A percentile compares a stretch with the other conserved stretches of the same genome.
These are phyloP conservation scores for Lepidothrix coronata DNA, from an alignment of 2,113 vertebrate genomes.

Conservation along the genomic window DNA sequence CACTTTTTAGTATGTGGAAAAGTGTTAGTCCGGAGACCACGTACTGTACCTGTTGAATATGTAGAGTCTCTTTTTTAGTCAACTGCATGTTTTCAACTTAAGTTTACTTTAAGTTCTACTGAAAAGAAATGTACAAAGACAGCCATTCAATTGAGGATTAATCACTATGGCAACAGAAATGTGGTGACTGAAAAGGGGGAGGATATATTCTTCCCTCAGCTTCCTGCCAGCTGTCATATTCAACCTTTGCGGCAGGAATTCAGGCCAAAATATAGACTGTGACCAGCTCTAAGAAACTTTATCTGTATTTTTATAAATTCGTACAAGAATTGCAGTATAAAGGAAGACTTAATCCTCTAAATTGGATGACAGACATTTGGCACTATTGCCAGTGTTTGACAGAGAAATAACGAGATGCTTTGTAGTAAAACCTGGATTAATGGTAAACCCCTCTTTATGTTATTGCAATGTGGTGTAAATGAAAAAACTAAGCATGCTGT, in stretches of 20 bases:
- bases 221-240: constrained; percentile 85
- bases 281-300: constrained; percentile 77
- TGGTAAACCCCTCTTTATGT: constrained; percentile 81
- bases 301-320: constrained; percentile 84
- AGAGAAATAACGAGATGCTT: constrained; percentile 78
- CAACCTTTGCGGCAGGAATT: constrained; percentile 73
- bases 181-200: constrained; percentile 73
- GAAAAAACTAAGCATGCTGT: constrained; percentile 73
- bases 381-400: constrained; percentile 74
- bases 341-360: constrained; percentile 80
- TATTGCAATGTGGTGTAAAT: constrained; percentile 79
- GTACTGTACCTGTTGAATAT: constrained; percentile 61
- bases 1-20: constrained; percentile 38
- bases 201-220: constrained; percentile 74
- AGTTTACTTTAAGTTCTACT: constrained; percentile 78
- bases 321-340: constrained; percentile 77
- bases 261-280: constrained; percentile 78
- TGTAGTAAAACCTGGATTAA: constrained; percentile 84
- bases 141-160: constrained; percentile 81
- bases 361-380: constrained; percentile 81
- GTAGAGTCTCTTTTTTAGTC: constrained; percentile 21
- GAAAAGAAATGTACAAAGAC: constrained; percentile 81
- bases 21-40: constrained; percentile 46
- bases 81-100: constrained; percentile 72
- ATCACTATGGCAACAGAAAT: constrained; percentile 77